phyloP scores from a whole-genome alignment of 1,140 invertebrate species.

The Amphibalanus amphitrite region DNA sequence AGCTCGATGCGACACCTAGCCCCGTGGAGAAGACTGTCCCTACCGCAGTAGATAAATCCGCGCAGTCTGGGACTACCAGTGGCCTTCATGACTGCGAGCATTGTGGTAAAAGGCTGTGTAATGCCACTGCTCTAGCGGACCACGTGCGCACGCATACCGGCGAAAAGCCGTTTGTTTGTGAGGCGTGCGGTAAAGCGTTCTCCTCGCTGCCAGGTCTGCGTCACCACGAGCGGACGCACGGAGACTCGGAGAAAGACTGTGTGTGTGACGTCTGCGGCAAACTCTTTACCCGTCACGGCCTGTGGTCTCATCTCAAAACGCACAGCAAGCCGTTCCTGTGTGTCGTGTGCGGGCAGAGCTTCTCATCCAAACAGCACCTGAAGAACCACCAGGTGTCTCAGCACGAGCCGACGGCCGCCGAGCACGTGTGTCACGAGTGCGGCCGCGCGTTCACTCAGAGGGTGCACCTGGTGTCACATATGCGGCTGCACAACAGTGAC shows the following conservation, averaged over 20 bases:
- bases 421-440: slow-evolving; percentile 15
- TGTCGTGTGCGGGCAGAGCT: slow-evolving; percentile 14
- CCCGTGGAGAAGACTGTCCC: too few relatives aligned
- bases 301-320: slow-evolving; percentile 61
- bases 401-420: slow-evolving; percentile 29
- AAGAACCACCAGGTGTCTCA: slow-evolving; percentile 43
- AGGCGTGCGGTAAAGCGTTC: slow-evolving; percentile 45
- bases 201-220: slow-evolving; percentile 6
- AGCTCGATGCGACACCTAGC: too few relatives aligned
- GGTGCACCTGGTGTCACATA: slow-evolving; percentile 44
- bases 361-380: slow-evolving; percentile 34
- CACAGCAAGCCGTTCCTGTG: slow-evolving; percentile 33
- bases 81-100: too few relatives aligned
- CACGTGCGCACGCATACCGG: slow-evolving; percentile 79
- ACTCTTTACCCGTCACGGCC: slow-evolving; percentile 67
- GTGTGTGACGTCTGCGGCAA: slow-evolving; percentile 66
- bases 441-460: slow-evolving; percentile 20
- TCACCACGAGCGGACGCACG: slow-evolving; percentile 15
- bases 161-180: slow-evolving; percentile 60
- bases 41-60: too few relatives aligned
- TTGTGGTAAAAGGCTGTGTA: too few relatives aligned
- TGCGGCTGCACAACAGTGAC: slow-evolving; percentile 45
- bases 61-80: too few relatives aligned
- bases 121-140: slow-evolving; percentile 39
- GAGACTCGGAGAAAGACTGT: slow-evolving; percentile 14